These are phyloP conservation scores for Drosophila ercepeae DNA, from an alignment of 1,140 invertebrate genomes.

Conservation along the genomic window DNA sequence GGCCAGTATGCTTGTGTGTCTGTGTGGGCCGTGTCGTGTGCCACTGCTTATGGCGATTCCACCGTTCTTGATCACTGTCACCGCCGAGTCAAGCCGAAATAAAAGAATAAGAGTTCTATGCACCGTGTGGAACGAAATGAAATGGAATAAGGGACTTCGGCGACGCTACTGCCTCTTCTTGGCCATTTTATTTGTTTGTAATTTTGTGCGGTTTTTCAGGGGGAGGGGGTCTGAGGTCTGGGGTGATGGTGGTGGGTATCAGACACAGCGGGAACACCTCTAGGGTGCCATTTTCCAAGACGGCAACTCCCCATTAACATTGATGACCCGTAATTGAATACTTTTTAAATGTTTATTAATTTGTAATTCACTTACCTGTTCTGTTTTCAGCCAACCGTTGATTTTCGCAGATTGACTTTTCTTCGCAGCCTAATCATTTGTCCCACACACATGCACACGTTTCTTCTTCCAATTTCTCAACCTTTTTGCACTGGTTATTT, in stretches of 20 bases:
- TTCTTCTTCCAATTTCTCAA: slow-evolving; percentile 37
- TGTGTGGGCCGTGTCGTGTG: slow-evolving; percentile 65
- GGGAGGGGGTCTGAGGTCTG: not conserved
- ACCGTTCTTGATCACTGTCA: slow-evolving; percentile 63
- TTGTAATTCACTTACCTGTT: slow-evolving; percentile 10
- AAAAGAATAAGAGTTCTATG: slow-evolving; percentile 33
- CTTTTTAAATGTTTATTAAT: not conserved
- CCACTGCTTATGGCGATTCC: slow-evolving; percentile 56
- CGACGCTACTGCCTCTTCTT: slow-evolving; percentile 25
- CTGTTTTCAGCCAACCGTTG: no score
- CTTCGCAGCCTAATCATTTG: slow-evolving; percentile 14
- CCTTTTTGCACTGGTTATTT: slow-evolving; percentile 34
- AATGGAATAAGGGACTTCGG: slow-evolving; percentile 63
- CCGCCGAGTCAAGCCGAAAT: slow-evolving; percentile 45
- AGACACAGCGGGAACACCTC: slow-evolving; percentile 19
- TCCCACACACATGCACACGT: slow-evolving; percentile 17
- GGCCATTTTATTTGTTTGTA: slow-evolving; percentile 47
- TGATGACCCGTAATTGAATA: not conserved
- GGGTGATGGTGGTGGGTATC: slow-evolving; percentile 10
- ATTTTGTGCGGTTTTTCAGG: slow-evolving; percentile 25
- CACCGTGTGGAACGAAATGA: slow-evolving; percentile 68
- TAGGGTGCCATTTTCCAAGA: slow-evolving; percentile 13
- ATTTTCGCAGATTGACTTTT: slow-evolving; percentile 25
- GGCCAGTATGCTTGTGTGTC: slow-evolving; percentile 24
- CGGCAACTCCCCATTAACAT: slow-evolving; percentile 6